Conservation (phyloP, 2,888 invertebrate species). For the Eutolmus rufibarbis region DNA sequence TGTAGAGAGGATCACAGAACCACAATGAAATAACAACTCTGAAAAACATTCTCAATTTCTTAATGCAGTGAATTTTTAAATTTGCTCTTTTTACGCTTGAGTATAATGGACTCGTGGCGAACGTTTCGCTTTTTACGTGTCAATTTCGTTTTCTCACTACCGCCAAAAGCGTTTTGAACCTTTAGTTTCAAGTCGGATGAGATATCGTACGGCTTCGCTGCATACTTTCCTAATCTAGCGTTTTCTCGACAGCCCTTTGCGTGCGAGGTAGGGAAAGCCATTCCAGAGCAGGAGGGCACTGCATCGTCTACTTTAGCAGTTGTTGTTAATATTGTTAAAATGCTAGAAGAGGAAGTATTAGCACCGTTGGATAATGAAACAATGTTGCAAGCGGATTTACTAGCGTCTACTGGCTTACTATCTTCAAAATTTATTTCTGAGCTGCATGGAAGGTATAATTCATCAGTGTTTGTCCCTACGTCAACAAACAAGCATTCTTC, state of each 20-base stretch:
- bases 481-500: constrained; percentile 1
- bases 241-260: neutral
- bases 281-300: constrained; percentile 18
- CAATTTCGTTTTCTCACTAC: constrained; percentile 39
- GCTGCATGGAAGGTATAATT: neutral
- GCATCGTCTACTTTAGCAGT: constrained; percentile 27
- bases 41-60: constrained; percentile 7
- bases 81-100: constrained; percentile 45
- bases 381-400: constrained; percentile 17
- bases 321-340: constrained; percentile 21
- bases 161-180: constrained; percentile 40
- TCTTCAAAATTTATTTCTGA: neutral
- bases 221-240: neutral
- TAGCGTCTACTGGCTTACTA: constrained; percentile 14
- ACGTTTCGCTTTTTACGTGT: constrained; percentile 41
- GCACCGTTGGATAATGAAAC: neutral
- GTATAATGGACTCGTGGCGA: constrained; percentile 39
- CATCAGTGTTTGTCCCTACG: constrained; percentile 21
- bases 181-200: constrained; percentile 32
- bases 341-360: constrained; percentile 16
- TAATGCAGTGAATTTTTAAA: constrained; percentile 42
- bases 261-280: neutral
- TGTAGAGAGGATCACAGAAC: constrained; percentile 6
- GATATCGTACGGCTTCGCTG: neutral
- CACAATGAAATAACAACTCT: constrained; percentile 4